Evolutionary conservation across 2,888 invertebrate genomes (phyloP).

Genomic region (Erebia epiphron): DNA sequence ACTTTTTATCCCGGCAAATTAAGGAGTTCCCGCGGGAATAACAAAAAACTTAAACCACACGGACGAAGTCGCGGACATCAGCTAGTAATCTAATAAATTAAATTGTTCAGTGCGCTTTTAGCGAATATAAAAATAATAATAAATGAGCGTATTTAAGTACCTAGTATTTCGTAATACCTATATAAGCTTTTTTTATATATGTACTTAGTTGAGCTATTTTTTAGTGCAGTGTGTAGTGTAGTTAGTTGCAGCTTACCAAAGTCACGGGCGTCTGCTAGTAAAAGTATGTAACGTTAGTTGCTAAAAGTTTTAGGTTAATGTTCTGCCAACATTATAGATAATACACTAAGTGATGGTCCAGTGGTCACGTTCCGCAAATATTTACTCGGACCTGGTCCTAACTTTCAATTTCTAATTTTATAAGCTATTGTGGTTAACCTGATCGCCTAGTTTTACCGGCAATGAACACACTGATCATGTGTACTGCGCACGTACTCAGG

Average conservation of each 20-base stretch:
- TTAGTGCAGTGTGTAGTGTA: too few species aligned
- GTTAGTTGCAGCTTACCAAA: background rate
- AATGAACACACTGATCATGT: slow-evolving; percentile 38
- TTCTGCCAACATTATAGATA: slow-evolving; percentile 13
- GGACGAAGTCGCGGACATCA: too few species aligned
- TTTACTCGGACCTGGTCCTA: slow-evolving; percentile 56
- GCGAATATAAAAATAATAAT: too few species aligned
- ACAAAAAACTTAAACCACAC: too few species aligned
- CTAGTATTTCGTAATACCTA: too few species aligned
- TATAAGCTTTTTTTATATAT: too few species aligned
- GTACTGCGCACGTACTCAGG: slow-evolving; percentile 39
- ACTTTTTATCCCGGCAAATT: too few species aligned
- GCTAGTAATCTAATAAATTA: too few species aligned
- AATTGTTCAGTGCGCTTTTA: too few species aligned
- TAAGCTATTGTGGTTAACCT: slow-evolving; percentile 70
- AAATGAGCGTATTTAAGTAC: too few species aligned
- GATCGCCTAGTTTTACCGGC: slow-evolving; percentile 47
- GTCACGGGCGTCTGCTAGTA: background rate
- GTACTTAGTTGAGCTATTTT: too few species aligned
- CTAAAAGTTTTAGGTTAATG: slow-evolving; percentile 21
- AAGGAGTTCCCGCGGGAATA: too few species aligned
- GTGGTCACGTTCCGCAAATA: slow-evolving; percentile 68
- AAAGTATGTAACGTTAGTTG: slow-evolving; percentile 13
- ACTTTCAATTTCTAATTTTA: slow-evolving; percentile 76
- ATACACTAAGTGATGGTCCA: slow-evolving; percentile 29